These are phyloP conservation scores for Stomatorhinus ivindoensis DNA, from an alignment of 2,113 vertebrate species.

Conservation along the genomic window DNA sequence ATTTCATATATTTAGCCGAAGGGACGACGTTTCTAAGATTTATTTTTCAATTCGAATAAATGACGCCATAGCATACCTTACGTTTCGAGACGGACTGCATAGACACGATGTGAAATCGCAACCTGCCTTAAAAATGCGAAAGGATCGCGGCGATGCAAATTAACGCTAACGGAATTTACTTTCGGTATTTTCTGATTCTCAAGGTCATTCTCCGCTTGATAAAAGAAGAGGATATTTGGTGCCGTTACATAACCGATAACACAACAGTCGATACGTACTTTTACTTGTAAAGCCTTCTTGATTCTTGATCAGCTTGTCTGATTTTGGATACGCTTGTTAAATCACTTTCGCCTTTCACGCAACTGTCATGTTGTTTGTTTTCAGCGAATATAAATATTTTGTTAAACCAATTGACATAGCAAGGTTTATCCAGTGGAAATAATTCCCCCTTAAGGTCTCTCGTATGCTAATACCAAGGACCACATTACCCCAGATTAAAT, in stretches of 20 bases:
- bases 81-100: background rate
- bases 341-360: background rate
- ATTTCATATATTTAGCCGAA: background rate
- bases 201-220: conserved; percentile 58
- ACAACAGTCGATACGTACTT: conserved; percentile 21
- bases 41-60: background rate
- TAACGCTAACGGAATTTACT: background rate
- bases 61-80: background rate
- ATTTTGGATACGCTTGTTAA: background rate
- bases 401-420: background rate
- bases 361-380: background rate
- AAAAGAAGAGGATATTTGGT: conserved; percentile 27
- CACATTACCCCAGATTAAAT: background rate
- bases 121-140: background rate
- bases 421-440: background rate
- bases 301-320: background rate
- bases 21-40: background rate
- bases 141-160: background rate
- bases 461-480: conserved; percentile 2
- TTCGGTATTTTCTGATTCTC: conserved; percentile 40
- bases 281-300: conserved; percentile 6
- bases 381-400: conserved; percentile 6
- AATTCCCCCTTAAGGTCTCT: conserved; percentile 2
- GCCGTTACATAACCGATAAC: conserved; percentile 35
- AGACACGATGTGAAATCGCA: background rate